Percentiles rank a stretch among this genome's conserved stretches.
Conservation (phyloP, 2,888 invertebrate genomes). For the Halictus quadricinctus region DNA sequence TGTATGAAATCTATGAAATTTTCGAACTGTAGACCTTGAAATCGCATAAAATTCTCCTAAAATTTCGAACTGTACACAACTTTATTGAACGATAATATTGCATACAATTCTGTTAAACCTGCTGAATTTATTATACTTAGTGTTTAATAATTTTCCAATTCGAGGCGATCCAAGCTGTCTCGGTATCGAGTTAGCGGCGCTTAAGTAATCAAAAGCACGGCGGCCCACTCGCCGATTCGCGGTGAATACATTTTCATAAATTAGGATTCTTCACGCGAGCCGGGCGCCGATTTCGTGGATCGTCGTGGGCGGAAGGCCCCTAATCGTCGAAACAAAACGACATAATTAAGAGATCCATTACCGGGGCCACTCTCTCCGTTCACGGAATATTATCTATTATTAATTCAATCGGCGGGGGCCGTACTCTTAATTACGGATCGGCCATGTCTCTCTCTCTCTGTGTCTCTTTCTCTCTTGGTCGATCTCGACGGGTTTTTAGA, state of each 20-base stretch:
- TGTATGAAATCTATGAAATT: too few species aligned
- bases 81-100: not conserved
- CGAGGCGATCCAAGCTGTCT: constrained; percentile 14
- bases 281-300: constrained; percentile 49
- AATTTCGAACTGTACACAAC: not conserved
- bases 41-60: not conserved
- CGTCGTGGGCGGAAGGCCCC: constrained; percentile 62
- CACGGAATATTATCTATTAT: constrained; percentile 56
- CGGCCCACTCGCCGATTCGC: constrained; percentile 56
- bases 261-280: constrained; percentile 56
- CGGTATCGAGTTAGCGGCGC: constrained; percentile 48
- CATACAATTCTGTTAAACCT: not conserved
- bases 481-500: constrained; percentile 12
- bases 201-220: constrained; percentile 54
- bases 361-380: constrained; percentile 38
- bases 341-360: constrained; percentile 76
- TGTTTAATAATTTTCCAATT: constrained; percentile 4
- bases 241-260: constrained; percentile 74
- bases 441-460: not conserved
- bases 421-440: constrained; percentile 57
- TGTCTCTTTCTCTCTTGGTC: not conserved
- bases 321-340: constrained; percentile 71
- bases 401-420: constrained; percentile 56
- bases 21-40: not conserved
- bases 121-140: not conserved